A percentile compares a stretch with the other conserved stretches of the same genome.
Evolutionary conservation across 2,113 vertebrate genomes (phyloP).

Genomic region (Elgaria multicarinata): DNA sequence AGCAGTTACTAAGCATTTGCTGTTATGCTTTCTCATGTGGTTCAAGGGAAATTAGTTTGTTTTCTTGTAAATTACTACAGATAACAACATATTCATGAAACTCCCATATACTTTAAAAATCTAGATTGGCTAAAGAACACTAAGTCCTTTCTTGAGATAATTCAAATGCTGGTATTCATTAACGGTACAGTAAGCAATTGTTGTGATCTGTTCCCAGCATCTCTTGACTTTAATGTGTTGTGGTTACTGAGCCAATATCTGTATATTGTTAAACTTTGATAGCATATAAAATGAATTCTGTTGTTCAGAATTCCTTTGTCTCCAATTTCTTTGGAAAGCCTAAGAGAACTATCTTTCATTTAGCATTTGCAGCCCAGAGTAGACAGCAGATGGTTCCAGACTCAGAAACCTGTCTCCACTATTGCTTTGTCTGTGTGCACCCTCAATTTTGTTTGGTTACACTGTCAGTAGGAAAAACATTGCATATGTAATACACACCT

Average conservation of each 20-base stretch:
- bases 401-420: neutral
- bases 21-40: neutral
- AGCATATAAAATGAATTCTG: neutral
- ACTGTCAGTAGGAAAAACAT: neutral
- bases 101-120: neutral
- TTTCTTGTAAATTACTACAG: neutral
- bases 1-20: neutral
- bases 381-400: neutral
- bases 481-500: neutral
- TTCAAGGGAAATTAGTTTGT: neutral
- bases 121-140: neutral
- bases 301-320: neutral
- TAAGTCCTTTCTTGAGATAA: neutral
- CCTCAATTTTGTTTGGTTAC: neutral
- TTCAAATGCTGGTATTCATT: neutral
- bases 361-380: neutral
- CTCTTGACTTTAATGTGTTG: rapidly evolving
- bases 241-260: rapidly evolving
- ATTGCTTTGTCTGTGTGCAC: neutral
- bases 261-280: neutral
- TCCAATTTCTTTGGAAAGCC: neutral
- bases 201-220: neutral
- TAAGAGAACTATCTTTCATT: neutral
- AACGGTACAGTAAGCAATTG: rapidly evolving
- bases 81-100: neutral